These are phyloP conservation scores for Incurvaria masculella DNA, from an alignment of 2,888 invertebrate species.

Conservation along the genomic window DNA sequence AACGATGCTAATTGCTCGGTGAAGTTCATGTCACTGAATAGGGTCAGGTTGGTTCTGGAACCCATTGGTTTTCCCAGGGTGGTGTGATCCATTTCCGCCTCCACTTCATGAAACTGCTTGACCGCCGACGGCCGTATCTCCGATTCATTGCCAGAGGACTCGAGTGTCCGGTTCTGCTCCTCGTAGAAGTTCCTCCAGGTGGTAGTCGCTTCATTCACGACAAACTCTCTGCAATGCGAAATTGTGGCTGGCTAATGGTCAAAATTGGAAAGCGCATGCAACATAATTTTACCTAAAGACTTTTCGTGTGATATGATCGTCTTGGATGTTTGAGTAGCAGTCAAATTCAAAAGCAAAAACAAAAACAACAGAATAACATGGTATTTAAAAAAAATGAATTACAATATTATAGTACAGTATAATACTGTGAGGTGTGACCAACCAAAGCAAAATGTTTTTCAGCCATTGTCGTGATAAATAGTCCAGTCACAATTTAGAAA, in stretches of 20 bases:
- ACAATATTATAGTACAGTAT: no score
- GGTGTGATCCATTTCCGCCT: constrained; percentile 23
- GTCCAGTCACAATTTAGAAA: no score
- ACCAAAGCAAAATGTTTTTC: no score
- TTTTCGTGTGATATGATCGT: no score
- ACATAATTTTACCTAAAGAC: no score
- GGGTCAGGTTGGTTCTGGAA: not conserved
- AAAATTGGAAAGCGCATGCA: no score
- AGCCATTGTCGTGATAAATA: no score
- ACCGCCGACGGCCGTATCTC: constrained; percentile 11
- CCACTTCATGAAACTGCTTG: constrained; percentile 38
- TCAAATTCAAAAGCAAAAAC: constrained; percentile 1
- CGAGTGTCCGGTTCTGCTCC: constrained; percentile 41
- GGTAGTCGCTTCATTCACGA: constrained; percentile 43
- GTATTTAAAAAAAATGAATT: no score
- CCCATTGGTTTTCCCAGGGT: not conserved
- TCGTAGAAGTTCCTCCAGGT: constrained; percentile 49
- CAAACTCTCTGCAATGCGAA: constrained; percentile 33
- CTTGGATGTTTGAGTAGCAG: no score
- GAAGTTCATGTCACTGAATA: not conserved
- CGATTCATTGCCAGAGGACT: constrained; percentile 38
- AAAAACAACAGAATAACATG: not conserved
- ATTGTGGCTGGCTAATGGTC: no score
- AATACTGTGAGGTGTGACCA: no score
- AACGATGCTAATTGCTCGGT: constrained; percentile 23